phyloP scores from a whole-genome alignment of 1,140 invertebrate genomes.

The Drosophila quadrilineata region DNA sequence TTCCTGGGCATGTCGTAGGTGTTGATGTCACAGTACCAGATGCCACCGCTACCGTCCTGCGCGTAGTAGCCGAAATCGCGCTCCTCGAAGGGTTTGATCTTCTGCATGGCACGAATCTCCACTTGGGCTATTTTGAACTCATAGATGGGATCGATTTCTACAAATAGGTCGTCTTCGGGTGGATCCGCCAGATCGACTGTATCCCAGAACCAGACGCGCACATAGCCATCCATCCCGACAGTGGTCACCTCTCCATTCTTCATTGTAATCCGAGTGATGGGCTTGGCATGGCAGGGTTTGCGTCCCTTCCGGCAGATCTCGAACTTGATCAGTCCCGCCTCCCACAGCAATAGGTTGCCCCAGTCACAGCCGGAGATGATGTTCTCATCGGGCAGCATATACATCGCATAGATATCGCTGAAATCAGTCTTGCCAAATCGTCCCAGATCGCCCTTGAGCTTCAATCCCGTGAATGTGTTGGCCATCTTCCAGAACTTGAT shows the following conservation, averaged over 20 bases:
- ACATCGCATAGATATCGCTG: constrained; percentile 91
- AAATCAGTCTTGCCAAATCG: constrained; percentile 95
- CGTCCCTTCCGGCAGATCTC: constrained; percentile 87
- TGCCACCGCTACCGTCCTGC: constrained; percentile 90
- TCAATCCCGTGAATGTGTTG: constrained; percentile 93
- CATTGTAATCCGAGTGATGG: constrained; percentile 89
- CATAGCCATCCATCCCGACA: constrained; percentile 89
- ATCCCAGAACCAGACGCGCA: constrained; percentile 93
- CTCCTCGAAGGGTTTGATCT: constrained; percentile 54
- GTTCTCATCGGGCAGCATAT: constrained; percentile 93
- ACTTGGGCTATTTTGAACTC: constrained; percentile 82
- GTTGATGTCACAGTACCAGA: constrained; percentile 90
- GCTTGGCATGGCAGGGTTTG: constrained; percentile 87
- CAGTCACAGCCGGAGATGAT: constrained; percentile 92
- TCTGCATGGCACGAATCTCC: constrained; percentile 67
- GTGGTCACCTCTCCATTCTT: constrained; percentile 85
- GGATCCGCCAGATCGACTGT: constrained; percentile 91
- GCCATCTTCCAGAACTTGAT: constrained; percentile 97
- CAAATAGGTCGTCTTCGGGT: constrained; percentile 88
- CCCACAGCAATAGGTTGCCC: constrained; percentile 95
- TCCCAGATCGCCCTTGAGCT: constrained; percentile 92
- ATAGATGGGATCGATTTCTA: constrained; percentile 92
- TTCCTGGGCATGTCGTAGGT: constrained; percentile 83
- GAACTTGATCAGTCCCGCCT: constrained; percentile 91
- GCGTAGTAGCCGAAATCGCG: constrained; percentile 63